Percentiles rank a stretch among this genome's conserved stretches.
Evolutionary conservation across 1,140 invertebrate genomes (phyloP).

Genomic region (Heliconius melpomene): DNA sequence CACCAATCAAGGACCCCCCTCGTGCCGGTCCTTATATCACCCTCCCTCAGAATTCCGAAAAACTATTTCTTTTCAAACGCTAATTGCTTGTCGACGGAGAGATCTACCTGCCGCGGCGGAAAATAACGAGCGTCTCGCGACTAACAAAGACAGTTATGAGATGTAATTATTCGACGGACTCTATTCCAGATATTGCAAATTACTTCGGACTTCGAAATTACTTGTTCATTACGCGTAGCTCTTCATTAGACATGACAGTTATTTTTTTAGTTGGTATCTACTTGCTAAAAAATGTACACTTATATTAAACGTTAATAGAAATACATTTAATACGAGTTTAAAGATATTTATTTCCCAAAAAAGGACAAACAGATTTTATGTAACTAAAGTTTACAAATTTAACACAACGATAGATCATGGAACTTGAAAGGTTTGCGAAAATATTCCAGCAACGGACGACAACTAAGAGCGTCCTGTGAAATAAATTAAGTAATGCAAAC

Average conservation of each 20-base stretch:
- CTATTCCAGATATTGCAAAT: constrained; percentile 5
- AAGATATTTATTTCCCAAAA: no score
- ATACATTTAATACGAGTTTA: no score
- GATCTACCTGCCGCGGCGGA: constrained; percentile 29
- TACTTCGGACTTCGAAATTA: not conserved
- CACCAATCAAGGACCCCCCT: constrained; percentile 36
- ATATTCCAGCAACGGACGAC: not conserved
- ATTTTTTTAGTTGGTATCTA: not conserved
- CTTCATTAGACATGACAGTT: not conserved
- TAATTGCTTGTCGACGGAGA: constrained; percentile 36
- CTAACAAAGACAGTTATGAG: constrained; percentile 7
- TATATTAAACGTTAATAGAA: not conserved
- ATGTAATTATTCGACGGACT: constrained; percentile 4
- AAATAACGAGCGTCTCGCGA: constrained; percentile 24
- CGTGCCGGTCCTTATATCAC: constrained; percentile 26
- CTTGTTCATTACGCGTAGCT: not conserved
- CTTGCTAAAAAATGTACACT: not conserved
- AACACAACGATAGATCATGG: not conserved
- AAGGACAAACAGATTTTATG: no score
- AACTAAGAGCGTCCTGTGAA: constrained; percentile 3
- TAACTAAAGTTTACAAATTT: not conserved
- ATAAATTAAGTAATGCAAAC: constrained; percentile 28
- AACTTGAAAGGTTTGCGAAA: not conserved
- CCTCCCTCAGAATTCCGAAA: constrained; percentile 32
- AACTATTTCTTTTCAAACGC: constrained; percentile 40